Base-by-base conservation (phyloP, 1,140 invertebrate species). In the Drosophila sp. region DNA sequence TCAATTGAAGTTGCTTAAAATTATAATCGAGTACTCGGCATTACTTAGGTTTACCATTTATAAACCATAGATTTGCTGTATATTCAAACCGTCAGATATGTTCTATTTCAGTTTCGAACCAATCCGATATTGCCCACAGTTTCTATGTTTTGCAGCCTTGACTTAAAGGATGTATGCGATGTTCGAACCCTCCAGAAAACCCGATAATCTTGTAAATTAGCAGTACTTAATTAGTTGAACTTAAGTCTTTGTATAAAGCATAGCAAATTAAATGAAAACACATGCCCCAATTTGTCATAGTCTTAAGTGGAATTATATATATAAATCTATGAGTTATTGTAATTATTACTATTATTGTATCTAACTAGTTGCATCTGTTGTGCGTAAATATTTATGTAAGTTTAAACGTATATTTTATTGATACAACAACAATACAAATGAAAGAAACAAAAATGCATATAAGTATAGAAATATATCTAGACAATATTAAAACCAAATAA, bases 401-500 rank as follows among this genome's bases (percentile, higher is more conserved):
- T 89, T 82, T 75, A 56, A 72, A 72, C 65, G 70, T 86, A 87
- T 86, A 86, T 82, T 87, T 86, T 82, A 82, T 73, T 56, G 59
- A 87, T 75, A 77, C 29, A 34, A 53, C 2, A 50, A 25, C 8
- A 58, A 21, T 0, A 77, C 13, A 32, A 51, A 51, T 13, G 7
- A 57, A 53, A 76, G 27, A 58, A 21, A 64, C 67, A 72, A 64
- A 69, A 48, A 63, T 51, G 41, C 16, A 27, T 48, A 43, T 72
- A 69, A 74, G 50, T 56, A 78, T 73, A 79, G 51, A 76, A 70
- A 78, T 69, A 76, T 79, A 78, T 57, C 46, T 73, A 56, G 72
- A 87, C 53, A 86, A 75, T 76, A 78, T 71, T 41, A 76, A 72
- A 79, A 79, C 63, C 76, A 79, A 78, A 76, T 76, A 76, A 78